Evolutionary conservation across 2,113 vertebrate genomes (phyloP), one percentile per base, ranked within the genome.

Genomic region (Nothobranchius furzeri): DNA sequence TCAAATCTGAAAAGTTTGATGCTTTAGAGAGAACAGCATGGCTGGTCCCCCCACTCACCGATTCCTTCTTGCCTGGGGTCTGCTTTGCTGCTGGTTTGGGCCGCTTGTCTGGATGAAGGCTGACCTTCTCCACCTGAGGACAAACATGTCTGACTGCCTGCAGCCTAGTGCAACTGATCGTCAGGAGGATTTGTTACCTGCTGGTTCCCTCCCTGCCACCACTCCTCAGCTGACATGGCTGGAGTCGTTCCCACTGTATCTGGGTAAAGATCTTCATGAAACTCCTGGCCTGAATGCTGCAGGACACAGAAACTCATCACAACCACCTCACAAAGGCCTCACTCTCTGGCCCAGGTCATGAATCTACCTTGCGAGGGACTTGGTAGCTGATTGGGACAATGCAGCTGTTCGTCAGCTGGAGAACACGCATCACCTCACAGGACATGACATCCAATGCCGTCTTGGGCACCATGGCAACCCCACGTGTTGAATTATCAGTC

Each of bases 311-410:
- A 47, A 36, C 7, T 7, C 14, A 40, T 9, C 35, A 56, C 7
- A 7, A 24, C 2, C 6, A 7, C 37, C 37, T 40, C 37, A 40
- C 37, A 40, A 40, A 40, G 7, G 9, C 7, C 37, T 40, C 6
- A 40, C 36, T 37, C 12, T 12, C 10, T 15, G 12, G 9, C 24
- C 13, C 2, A 20, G 36, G 30, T 37, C 6, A 30, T 20, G 7
- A 48, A n/a, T 35, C 45, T 45, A 98, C 98, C 96, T 99, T 99
- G 77, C 97, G 95, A 57, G 95, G 98, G 65, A 99, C 96, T 0
- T 90, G 71, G 70, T 95, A 95, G 87, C 95, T 97, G 92, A 99
- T 3, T 0, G 97, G 97, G 47, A 98, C 54, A 0, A 99, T 91
- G 87, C 91, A 90, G 0, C 64, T 90, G 75, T 96, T 92, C 0